These are phyloP conservation scores for Coreoperca whiteheadi DNA, from an alignment of 2,113 vertebrate genomes.

Conservation along the genomic window DNA sequence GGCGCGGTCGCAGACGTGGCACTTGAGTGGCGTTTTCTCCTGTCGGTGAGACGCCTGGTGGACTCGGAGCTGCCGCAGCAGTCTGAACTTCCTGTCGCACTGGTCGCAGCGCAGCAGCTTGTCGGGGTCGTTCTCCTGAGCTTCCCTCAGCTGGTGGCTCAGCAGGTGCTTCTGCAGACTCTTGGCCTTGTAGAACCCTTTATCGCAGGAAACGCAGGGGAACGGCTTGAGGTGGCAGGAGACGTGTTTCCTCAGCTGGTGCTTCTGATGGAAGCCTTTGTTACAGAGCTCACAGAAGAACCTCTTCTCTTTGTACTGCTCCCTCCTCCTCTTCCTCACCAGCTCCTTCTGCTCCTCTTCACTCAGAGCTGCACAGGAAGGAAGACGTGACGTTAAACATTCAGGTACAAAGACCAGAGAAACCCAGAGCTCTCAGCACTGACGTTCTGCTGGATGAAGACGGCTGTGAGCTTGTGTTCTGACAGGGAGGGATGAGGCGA, in stretches of 20 bases:
- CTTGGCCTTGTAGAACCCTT: conserved; percentile 71
- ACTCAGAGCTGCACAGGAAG: conserved; percentile 16
- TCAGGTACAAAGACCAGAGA: no score
- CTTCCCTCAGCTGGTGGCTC: conserved; percentile 60
- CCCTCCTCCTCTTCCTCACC: conserved; percentile 63
- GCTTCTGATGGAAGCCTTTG: conserved; percentile 76
- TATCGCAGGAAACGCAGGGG: conserved; percentile 74
- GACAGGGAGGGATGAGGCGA: no score
- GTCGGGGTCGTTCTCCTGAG: conserved; percentile 66
- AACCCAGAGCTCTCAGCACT: no score
- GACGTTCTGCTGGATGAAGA: no score
- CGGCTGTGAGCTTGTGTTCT: no score
- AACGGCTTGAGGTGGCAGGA: conserved; percentile 70
- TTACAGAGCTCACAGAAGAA: conserved; percentile 76
- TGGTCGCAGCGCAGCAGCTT: conserved; percentile 66
- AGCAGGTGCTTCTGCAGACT: conserved; percentile 64
- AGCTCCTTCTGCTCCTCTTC: conserved; percentile 64
- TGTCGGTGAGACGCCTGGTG: conserved; percentile 64
- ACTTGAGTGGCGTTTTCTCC: conserved; percentile 52
- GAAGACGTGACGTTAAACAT: no score
- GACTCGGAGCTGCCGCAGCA: conserved; percentile 58
- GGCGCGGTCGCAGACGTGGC: conserved; percentile 57
- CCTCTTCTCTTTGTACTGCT: conserved; percentile 75
- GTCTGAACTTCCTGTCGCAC: conserved; percentile 66
- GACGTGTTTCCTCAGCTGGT: conserved; percentile 76